A percentile compares a stretch with the other conserved stretches of the same genome.
phyloP scores from a whole-genome alignment of 2,113 vertebrate genomes.

The Hippolais icterina region DNA sequence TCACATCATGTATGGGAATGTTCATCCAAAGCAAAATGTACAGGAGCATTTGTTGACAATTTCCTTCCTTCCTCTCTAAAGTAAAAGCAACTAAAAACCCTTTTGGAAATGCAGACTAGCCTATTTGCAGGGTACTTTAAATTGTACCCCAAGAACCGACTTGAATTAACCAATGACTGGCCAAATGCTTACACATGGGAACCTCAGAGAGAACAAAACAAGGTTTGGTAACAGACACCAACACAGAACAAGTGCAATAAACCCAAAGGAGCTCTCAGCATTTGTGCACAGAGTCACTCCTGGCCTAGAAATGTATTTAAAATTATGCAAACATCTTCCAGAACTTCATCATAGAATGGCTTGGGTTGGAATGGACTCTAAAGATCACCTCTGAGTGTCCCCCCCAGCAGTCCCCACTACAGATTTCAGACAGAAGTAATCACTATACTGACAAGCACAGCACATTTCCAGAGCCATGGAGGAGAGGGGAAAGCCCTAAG shows the following conservation, averaged over 20 bases:
- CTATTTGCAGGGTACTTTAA: background rate
- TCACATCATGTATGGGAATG: accelerated
- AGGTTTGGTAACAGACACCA: background rate
- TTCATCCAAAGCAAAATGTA: background rate
- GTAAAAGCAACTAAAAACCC: background rate
- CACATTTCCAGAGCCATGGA: accelerated
- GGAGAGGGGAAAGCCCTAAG: background rate
- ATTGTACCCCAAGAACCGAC: background rate
- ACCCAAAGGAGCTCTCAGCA: background rate
- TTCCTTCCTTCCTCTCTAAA: background rate
- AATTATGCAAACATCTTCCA: background rate
- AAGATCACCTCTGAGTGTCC: background rate
- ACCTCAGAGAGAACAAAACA: background rate
- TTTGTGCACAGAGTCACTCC: background rate
- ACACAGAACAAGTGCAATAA: background rate
- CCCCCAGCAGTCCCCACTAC: background rate
- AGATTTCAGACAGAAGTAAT: background rate
- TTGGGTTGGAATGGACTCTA: background rate
- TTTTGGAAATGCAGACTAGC: background rate
- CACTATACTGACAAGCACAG: background rate
- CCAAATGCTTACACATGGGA: background rate
- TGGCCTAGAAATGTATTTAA: background rate
- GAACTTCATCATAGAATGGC: background rate
- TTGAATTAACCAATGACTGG: background rate
- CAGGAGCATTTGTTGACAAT: background rate